Evolutionary conservation across 2,797 vertebrate genomes (phyloP).

Genomic region (Takifugu rubripes): DNA sequence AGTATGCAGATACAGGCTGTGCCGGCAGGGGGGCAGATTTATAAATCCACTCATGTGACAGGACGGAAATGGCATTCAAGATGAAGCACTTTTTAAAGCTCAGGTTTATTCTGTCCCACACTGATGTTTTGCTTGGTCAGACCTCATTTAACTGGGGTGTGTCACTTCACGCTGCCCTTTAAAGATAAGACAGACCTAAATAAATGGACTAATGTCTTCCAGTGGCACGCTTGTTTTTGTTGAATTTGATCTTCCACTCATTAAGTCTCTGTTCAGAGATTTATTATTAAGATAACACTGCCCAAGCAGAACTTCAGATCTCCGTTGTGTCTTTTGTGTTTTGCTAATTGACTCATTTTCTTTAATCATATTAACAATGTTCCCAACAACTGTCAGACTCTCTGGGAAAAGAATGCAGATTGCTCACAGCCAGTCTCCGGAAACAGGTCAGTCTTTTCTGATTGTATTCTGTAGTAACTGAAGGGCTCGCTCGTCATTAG

Average conservation of each 20-base stretch:
- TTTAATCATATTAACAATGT: slow-evolving; percentile 47
- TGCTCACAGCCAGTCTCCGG: slow-evolving; percentile 49
- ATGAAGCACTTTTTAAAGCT: background rate
- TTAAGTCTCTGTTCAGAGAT: slow-evolving; percentile 27
- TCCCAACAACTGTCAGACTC: slow-evolving; percentile 31
- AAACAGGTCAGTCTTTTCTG: slow-evolving; percentile 35
- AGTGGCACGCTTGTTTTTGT: slow-evolving; percentile 12
- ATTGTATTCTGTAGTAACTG: too few relatives aligned
- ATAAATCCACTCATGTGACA: slow-evolving; percentile 40
- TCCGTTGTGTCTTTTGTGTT: background rate
- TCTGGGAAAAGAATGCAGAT: slow-evolving; percentile 62
- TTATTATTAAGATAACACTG: background rate
- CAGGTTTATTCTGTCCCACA: too few relatives aligned
- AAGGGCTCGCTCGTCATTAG: background rate
- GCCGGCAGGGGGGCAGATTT: slow-evolving; percentile 23
- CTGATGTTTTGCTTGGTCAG: slow-evolving; percentile 24
- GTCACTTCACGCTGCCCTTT: slow-evolving; percentile 42
- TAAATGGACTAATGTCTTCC: slow-evolving; percentile 36
- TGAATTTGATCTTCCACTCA: slow-evolving; percentile 18
- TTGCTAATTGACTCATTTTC: slow-evolving; percentile 31
- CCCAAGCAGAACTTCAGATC: slow-evolving; percentile 1
- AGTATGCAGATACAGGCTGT: slow-evolving; percentile 4
- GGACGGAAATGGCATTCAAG: slow-evolving; percentile 20
- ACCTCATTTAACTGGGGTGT: slow-evolving; percentile 60
- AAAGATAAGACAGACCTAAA: slow-evolving; percentile 40